Base-by-base conservation (phyloP, 2,888 invertebrate species). In the Netelia fuscicornis region DNA sequence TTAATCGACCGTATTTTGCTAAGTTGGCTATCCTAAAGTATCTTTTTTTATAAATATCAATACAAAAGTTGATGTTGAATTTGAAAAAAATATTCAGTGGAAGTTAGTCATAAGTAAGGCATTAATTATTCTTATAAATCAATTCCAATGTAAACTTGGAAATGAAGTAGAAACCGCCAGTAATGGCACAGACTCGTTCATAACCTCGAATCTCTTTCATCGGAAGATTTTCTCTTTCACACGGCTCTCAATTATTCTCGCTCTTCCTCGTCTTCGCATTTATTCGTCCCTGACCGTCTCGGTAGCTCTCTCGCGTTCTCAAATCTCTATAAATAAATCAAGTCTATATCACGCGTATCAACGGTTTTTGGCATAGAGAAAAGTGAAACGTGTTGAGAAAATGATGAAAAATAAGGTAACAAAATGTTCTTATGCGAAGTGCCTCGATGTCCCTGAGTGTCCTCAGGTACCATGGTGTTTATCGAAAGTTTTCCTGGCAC, bases 381-480 rank as follows among this genome's bases (percentile, higher is more conserved):
- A 48, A 48, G 13, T 13, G 13, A 48, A 48, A 48, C 6, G 54
- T 11, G 11, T 13, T 11, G 11, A 54, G n/a, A 58, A 20, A 58
- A 20, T n/a, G 17, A 58, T 3, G 6, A 58, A 58, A 58, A 58
- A 58, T 17, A 58, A 58, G 20, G 20, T 1, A 17, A 30, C 20
- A 42, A 56, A 71, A 71, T 56, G 70, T 56, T 56, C 54, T 30
- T 20, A 58, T 25, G 58, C 37, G 48, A 72, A 72, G 11, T 13
- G 13, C 13, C 20, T 42, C 42, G n/a, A 17, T 58, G 8, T 9
- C 5, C 13, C 9, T 3, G 2, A 58, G 11, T 17, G 58, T 37
- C 58, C 17, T 17, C 48, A 2, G 48, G 56, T 44, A 64, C 44
- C 20, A 77, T 77, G 25, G 58, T 56, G 25, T 44, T 77, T 13